phyloP scores from a whole-genome alignment of 2,888 invertebrate species.

The Arrhopalites spinosus region DNA sequence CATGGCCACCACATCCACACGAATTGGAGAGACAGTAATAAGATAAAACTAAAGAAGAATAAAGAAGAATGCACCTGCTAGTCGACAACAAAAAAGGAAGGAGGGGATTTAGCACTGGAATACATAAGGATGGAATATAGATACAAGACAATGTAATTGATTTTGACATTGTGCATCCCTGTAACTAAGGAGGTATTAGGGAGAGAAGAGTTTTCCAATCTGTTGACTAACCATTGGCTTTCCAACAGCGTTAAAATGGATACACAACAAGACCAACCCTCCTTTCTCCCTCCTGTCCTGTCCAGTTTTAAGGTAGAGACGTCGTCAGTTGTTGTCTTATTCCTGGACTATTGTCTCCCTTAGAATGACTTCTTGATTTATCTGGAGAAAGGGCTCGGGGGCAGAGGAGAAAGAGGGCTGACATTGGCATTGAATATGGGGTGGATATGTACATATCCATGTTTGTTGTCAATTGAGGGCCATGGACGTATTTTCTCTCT shows the following conservation, averaged over 20 bases:
- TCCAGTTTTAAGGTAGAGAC: too few species aligned
- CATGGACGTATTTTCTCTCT: not conserved
- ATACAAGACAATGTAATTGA: not conserved
- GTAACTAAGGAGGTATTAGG: not conserved
- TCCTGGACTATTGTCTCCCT: not conserved
- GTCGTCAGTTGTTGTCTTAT: not conserved
- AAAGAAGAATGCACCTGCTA: too few species aligned
- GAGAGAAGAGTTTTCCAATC: not conserved
- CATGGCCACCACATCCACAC: not conserved
- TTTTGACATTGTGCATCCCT: not conserved
- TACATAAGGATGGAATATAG: not conserved
- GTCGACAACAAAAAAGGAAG: not conserved
- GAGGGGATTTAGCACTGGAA: not conserved
- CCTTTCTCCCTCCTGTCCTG: too few species aligned
- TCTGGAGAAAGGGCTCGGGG: slow-evolving; percentile 8
- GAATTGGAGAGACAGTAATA: not conserved
- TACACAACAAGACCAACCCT: too few species aligned
- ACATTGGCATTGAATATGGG: not conserved
- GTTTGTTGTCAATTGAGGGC: not conserved
- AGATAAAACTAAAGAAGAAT: too few species aligned
- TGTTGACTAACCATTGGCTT: slow-evolving; percentile 5
- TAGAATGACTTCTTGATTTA: slow-evolving; percentile 32
- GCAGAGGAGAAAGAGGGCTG: not conserved
- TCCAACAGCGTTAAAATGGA: not conserved
- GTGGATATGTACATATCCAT: too few species aligned